Base-by-base conservation (phyloP, 1,140 invertebrate species). In the Helicoverpa zea region DNA sequence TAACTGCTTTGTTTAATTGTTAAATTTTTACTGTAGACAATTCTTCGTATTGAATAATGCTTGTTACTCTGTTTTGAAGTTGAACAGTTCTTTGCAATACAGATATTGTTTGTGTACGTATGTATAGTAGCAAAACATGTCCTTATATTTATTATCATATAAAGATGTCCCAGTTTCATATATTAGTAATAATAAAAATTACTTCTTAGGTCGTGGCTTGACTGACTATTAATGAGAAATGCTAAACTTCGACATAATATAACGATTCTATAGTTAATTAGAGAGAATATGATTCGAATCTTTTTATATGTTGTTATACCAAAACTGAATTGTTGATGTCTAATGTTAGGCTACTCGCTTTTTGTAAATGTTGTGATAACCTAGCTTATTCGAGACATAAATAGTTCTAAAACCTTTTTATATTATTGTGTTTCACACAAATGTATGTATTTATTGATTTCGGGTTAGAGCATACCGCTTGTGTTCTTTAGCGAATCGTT, bases 221-320 rank as follows among this genome's bases (percentile, higher is more conserved):
- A 88, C 87, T 87, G 84, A 88, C 79, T 84, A 80, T 72, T 66
- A 78, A 68, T 66, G 76, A 74, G 80, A 66, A 79, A 81, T 81
- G 72, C 82, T 87, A 83, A 64, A 83, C 72, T 76, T 72, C 72
- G 76, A 83, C 80, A 84, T 84, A 70, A 82, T 81, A 81, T 84
- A 66, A 86, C 82, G 80, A 86, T 83, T 87, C 18, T 84, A 79
- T 88, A 88, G 84, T 51, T 83, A 85, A 84, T 87, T 88, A 89
- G 68, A 87, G 85, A 87, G 86, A 89, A 88, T 88, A 86, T 89
- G 59, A 89, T 90, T 89, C 85, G 83, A 88, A 87, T 88, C 86
- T 90, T 90, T 85, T 88, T 87, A 86, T 87, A 87, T 86, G 83
- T 86, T 88, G 84, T 90, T 91, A 85, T 85, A 87, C 81, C 83